Base-by-base conservation (phyloP, 2,797 vertebrate genomes). In the Microctenopoma steveboyesi region DNA sequence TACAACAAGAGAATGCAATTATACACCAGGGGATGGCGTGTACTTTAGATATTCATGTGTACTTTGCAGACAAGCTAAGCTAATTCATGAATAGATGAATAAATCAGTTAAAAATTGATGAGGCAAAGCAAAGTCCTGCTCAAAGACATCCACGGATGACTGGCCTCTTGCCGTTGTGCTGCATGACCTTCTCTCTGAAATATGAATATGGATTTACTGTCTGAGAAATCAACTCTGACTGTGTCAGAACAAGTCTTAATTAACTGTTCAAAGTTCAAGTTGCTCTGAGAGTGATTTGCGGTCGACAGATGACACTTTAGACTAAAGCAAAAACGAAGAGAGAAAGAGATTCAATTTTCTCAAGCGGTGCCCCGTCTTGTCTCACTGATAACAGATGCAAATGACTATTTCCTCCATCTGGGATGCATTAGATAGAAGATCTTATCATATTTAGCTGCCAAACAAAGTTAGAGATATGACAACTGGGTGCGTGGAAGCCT, bases 21-120 rank as follows among this genome's bases (percentile, higher is more conserved):
- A 76, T 42, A 56, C 62, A 59, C 49, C 11, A 13, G 57, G 16
- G 51, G 27, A 16, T 15, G 45, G 15, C 72, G 71, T 73, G 79
- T 75, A 56, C 65, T 74, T 73, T 57, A 68, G 56, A 85, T 69
- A 78, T 64, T 56, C 61, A 67, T 71, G 74, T 77, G 76, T 74
- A 69, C 74, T 76, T 67, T 65, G 59, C 70, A 87, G 63, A 83
- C 62, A 62, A 77, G 84, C 57, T 52, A 52, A 63, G 67, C 71
- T 79, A 51, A 84, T 82, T 75, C 55, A 74, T 78, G 86, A 86
- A 83, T 86, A 81, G 79, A 89, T 87, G 69, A 90, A 90, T 88
- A 82, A 89, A 85, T 86, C 83, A 71, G 83, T 89, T 48, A 64
- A 78, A 81, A 73, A 84, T 76, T 61, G 55, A 86, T 84, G 79